Evolutionary conservation across 2,888 invertebrate species (phyloP).

Genomic region (Pteria penguin): DNA sequence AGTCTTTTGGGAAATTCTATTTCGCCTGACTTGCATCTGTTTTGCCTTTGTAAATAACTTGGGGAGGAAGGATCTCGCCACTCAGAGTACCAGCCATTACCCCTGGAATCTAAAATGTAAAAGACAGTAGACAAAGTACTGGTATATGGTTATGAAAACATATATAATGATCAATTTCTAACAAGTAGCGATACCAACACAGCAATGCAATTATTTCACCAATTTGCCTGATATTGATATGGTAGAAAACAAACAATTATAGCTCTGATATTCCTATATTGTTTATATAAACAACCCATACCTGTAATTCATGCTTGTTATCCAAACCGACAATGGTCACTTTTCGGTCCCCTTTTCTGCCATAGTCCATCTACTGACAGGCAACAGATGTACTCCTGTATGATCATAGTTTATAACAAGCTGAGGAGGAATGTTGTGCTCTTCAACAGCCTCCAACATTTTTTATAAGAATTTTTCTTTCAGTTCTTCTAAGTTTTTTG

Average conservation of each 20-base stretch:
- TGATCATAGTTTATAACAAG: not conserved
- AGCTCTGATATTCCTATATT: no score
- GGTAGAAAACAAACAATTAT: no score
- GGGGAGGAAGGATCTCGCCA: constrained; percentile 13
- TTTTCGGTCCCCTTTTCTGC: not conserved
- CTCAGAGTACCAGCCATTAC: constrained; percentile 15
- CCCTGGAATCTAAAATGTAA: not conserved
- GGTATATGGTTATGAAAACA: no score
- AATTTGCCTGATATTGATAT: no score
- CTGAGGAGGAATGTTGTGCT: not conserved
- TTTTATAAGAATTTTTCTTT: not conserved
- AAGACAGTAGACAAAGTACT: no score
- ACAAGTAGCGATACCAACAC: no score
- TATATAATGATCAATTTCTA: no score
- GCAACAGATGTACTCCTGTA: not conserved
- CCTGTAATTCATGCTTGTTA: not conserved
- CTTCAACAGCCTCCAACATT: not conserved
- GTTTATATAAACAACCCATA: no score
- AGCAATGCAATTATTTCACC: no score
- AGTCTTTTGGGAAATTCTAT: constrained; percentile 7
- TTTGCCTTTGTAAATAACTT: constrained; percentile 13
- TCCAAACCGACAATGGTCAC: not conserved
- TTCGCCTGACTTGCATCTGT: constrained; percentile 13
- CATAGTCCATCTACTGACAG: not conserved
- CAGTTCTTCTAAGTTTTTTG: not conserved